Evolutionary conservation across 2,888 invertebrate species (phyloP), one percentile per base, ranked within the genome.

Genomic region (Lordiphosa andalusiaca): DNA sequence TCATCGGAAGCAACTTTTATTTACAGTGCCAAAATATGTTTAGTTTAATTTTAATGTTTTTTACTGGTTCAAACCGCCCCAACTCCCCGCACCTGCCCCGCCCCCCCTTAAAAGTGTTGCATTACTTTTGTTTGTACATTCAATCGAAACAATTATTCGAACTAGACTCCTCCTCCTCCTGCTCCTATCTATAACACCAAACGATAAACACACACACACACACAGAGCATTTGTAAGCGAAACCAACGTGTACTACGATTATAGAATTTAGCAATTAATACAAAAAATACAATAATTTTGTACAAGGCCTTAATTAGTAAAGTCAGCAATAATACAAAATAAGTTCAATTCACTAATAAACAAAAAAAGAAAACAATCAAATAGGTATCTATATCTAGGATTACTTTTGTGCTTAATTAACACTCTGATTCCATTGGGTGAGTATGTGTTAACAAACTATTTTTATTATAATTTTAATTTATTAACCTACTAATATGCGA

Each of bases 1-100:
- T 30, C 9, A 55, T 67, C 67, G 67, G 21, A 73, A 67, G 74
- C 77, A 80, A 62, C 73, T 85, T 81, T 83, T 62, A 61, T 85
- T 85, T 85, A 76, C 86, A 86, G 85, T 85, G 85, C 85, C 85
- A 85, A 85, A 85, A 85, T 86, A 80, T 70, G 71, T 84, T 84
- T 74, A 76, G 80, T 82, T 76, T 77, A 71, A 75, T 84, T 84
- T 55, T 78, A 84, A 81, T 81, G 48, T 51, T 60, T 49, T 67
- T 48, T 48, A 39, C 37, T 42, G 19, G 33, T 36, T 36, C 36
- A 23, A 12, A 12, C 39, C 38, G 30, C 30, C 3, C 1, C 2
- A 7, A 7, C 3, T 9, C 30, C 30, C 3, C n/a, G n/a, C n/a
- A n/a, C n/a, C n/a, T n/a, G n/a, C n/a, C 30, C 9, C 7, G 2